These are phyloP conservation scores for Coendou prehensilis DNA, from an alignment of 2,797 vertebrate genomes.

Conservation along the genomic window DNA sequence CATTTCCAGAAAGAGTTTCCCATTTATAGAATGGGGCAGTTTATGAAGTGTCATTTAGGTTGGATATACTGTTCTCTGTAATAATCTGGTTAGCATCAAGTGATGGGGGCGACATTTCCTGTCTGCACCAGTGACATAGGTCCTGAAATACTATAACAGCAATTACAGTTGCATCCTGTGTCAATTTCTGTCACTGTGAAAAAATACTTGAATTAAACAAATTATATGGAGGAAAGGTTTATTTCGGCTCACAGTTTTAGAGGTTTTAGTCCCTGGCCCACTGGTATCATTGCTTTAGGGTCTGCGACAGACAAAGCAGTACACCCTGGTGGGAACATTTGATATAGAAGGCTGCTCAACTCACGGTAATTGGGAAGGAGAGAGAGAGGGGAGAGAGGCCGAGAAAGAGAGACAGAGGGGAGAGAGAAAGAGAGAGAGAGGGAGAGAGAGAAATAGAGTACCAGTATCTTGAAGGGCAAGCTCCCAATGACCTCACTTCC, in stretches of 20 bases:
- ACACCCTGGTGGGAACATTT: neutral
- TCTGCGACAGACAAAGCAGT: neutral
- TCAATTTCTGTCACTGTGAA: neutral
- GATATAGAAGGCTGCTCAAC: neutral
- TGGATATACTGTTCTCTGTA: neutral
- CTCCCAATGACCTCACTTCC: neutral
- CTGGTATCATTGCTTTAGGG: neutral
- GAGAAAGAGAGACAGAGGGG: too few species aligned
- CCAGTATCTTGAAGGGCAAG: neutral
- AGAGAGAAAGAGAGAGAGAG: neutral
- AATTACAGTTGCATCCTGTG: neutral
- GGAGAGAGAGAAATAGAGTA: neutral
- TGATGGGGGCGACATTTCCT: neutral
- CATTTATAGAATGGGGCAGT: neutral
- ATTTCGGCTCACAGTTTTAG: neutral
- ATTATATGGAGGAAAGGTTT: neutral
- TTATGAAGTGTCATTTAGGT: neutral
- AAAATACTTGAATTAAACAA: neutral
- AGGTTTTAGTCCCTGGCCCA: neutral
- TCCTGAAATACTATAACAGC: neutral
- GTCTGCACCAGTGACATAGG: neutral
- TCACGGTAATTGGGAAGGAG: neutral
- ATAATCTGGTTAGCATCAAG: neutral
- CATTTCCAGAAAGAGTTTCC: slow-evolving; percentile 13
- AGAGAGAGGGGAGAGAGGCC: neutral